These are phyloP conservation scores for Anas bernieri DNA, from an alignment of 2,797 vertebrate genomes.

Conservation along the genomic window DNA sequence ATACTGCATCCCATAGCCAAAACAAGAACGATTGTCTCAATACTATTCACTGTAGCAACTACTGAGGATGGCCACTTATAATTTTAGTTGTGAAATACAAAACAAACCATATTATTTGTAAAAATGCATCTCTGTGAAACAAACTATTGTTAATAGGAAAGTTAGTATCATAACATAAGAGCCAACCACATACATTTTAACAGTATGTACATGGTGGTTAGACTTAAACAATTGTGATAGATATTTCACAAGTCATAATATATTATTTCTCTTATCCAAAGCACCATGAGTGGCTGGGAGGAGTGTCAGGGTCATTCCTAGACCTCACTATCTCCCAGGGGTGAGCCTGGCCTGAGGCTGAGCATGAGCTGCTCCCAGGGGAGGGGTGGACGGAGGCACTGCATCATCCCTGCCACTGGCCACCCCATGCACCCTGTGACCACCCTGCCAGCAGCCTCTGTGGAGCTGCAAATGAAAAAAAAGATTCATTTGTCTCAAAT, in stretches of 20 bases:
- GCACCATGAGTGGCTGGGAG: background rate
- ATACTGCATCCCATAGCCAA: background rate
- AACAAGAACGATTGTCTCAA: background rate
- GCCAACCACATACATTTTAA: background rate
- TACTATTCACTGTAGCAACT: background rate
- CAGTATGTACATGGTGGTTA: background rate
- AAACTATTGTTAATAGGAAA: background rate
- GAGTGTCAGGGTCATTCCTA: background rate
- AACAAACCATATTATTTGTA: background rate
- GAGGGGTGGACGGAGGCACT: background rate
- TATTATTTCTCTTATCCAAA: background rate
- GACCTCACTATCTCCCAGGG: background rate
- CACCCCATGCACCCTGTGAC: too few species aligned
- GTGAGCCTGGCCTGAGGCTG: background rate
- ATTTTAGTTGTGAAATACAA: slow-evolving; percentile 18
- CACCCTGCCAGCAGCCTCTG: background rate
- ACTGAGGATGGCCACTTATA: background rate
- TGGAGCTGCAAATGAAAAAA: background rate
- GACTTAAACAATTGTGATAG: background rate
- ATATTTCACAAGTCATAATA: background rate
- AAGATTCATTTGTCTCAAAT: background rate
- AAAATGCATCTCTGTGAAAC: background rate
- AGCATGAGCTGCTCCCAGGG: background rate
- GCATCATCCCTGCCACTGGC: background rate
- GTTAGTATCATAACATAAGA: background rate